Evolutionary conservation across 2,113 vertebrate species (phyloP), one percentile per base, ranked within the genome.

Genomic region (Acanthochromis polyacanthus): DNA sequence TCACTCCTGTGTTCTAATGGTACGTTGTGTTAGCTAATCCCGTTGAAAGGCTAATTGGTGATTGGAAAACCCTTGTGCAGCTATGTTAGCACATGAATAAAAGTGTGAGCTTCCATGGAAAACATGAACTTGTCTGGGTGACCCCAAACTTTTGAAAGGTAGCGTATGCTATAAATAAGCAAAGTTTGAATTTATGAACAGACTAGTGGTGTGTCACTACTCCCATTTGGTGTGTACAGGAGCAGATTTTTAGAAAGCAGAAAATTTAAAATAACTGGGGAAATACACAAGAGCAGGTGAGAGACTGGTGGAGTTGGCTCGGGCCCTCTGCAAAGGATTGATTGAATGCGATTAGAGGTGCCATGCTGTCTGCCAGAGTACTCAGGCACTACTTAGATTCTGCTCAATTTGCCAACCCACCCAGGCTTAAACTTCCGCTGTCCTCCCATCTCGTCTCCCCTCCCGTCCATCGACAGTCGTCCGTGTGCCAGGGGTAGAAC

Each of bases 271-370:
- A 43, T 50, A 74, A 64, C 1, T 22, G 45, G 19, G 68, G 32
- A 63, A 65, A 52, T 15, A n/a, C 11, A 75, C 23, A 22, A 55
- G 60, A 65, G 40, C 84, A 57, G 75, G 46, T 71, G 61, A 56
- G 64, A 82, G 64, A 65, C 59, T 43, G 50, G 53, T 72, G 53
- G 14, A 58, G 59, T 48, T 63, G 64, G 60, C 28, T 58, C 65
- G 30, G 60, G 63, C 40, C 53, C 56, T 67, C 78, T 28, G 3
- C n/a, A 52, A 52, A 84, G 65, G 80, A 92, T 77, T 72, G 83
- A 92, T 82, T 89, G 75, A 75, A 60, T 83, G 58, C 81, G 80
- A 90, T 78, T 75, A 23, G 82, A 81, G 88, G 86, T 93, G 87
- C 86, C 86, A 74, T 55, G 55, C 73, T 86, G 87, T 91, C 85